Percentiles rank a stretch among this genome's conserved stretches.
phyloP scores from a whole-genome alignment of 2,113 vertebrate species.

The Sisor rabdophorus region DNA sequence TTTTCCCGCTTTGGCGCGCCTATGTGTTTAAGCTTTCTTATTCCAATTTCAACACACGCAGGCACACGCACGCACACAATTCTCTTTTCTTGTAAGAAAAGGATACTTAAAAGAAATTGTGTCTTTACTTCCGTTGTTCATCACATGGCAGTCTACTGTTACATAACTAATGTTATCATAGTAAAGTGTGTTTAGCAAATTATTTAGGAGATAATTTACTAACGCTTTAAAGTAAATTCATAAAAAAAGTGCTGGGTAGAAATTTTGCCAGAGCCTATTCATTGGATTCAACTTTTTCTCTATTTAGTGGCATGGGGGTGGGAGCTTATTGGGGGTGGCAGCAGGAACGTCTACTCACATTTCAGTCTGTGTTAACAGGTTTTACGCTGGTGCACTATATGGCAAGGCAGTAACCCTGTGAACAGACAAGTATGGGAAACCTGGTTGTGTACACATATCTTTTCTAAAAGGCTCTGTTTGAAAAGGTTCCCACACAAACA shows the following conservation, averaged over 20 bases:
- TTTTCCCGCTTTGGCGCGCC: constrained; percentile 18
- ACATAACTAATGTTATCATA: neutral
- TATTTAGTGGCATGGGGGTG: neutral
- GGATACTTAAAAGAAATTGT: neutral
- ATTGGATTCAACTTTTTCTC: constrained; percentile 2
- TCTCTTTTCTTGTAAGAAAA: constrained; percentile 10
- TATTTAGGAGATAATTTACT: neutral
- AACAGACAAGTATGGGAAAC: constrained; percentile 18
- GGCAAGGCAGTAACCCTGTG: constrained; percentile 5
- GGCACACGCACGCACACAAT: constrained; percentile 26
- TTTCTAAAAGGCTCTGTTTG: constrained; percentile 27
- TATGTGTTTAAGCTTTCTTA: constrained; percentile 18
- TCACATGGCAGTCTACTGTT: neutral
- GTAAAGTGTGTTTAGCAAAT: neutral
- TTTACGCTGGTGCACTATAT: constrained; percentile 14
- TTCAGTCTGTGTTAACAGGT: constrained; percentile 24
- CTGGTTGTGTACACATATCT: neutral
- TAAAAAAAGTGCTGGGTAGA: neutral
- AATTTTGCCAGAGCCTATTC: neutral
- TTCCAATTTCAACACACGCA: constrained; percentile 21
- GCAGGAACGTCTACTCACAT: constrained; percentile 1
- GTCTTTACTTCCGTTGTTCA: neutral
- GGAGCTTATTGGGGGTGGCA: constrained; percentile 32
- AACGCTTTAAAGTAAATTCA: neutral
- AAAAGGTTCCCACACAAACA: constrained; percentile 11